These are phyloP conservation scores for Karalla daura DNA, from an alignment of 2,797 vertebrate species.

Conservation along the genomic window DNA sequence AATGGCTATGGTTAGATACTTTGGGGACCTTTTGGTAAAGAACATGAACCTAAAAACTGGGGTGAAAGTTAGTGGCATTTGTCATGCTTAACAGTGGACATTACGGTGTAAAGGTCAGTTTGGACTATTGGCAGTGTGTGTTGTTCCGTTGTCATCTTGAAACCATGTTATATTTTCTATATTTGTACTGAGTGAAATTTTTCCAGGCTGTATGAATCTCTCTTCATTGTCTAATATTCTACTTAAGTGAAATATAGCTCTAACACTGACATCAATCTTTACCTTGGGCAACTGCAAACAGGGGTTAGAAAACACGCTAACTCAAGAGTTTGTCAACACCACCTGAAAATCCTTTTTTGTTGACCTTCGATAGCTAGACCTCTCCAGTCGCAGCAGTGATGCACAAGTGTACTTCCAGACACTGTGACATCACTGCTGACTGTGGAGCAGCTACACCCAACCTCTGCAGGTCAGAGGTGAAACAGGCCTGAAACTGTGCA, in stretches of 20 bases:
- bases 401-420: neutral
- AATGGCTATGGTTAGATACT: neutral
- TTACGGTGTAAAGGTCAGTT: neutral
- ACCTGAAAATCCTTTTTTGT: neutral
- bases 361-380: neutral
- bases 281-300: slow-evolving; percentile 18
- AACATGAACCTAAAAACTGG: neutral
- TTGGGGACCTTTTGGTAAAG: neutral
- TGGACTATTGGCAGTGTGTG: neutral
- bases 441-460: neutral
- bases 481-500: neutral
- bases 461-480: neutral
- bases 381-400: slow-evolving; percentile 3
- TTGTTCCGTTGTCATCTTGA: neutral
- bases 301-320: slow-evolving; percentile 41
- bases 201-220: slow-evolving; percentile 1
- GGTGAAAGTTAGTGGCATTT: neutral
- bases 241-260: slow-evolving; percentile 17
- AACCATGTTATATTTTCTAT: neutral
- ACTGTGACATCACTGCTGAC: slow-evolving; percentile 17
- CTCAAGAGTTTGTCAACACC: slow-evolving; percentile 20
- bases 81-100: neutral
- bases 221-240: neutral
- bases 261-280: slow-evolving; percentile 5
- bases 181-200: neutral